Evolutionary conservation across 2,888 invertebrate species (phyloP).

Genomic region (Noctua janthe): DNA sequence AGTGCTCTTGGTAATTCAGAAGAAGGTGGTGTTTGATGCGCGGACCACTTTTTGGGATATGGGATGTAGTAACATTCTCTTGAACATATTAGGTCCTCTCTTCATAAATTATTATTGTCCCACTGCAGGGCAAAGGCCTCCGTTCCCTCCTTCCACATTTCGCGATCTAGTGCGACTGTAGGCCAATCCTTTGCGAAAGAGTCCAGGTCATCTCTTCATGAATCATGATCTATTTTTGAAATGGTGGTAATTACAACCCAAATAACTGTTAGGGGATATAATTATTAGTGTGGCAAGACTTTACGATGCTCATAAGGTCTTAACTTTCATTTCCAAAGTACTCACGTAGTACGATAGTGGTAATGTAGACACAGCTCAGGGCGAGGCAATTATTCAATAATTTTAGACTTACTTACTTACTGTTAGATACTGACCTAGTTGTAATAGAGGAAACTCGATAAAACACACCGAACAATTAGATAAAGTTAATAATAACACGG

Average conservation of each 20-base stretch:
- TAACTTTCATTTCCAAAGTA: background rate
- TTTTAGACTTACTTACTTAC: background rate
- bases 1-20: background rate
- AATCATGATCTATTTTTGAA: slow-evolving; percentile 16
- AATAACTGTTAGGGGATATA: background rate
- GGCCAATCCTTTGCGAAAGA: too few relatives aligned
- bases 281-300: slow-evolving; percentile 23
- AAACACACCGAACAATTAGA: background rate
- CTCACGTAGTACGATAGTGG: background rate
- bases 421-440: background rate
- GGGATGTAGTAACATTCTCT: background rate
- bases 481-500: background rate
- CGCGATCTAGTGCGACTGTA: too few relatives aligned
- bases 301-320: background rate
- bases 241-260: slow-evolving; percentile 11
- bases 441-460: background rate
- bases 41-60: slow-evolving; percentile 21
- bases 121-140: too few relatives aligned
- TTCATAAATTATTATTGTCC: too few relatives aligned
- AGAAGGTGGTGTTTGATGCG: background rate
- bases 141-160: too few relatives aligned
- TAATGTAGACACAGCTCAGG: background rate
- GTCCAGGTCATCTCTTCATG: too few relatives aligned
- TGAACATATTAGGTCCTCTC: background rate
- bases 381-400: background rate